Conservation (phyloP, 37 sponge, comb jelly and placozoan genomes). For the Dysidea cf. avara region DNA sequence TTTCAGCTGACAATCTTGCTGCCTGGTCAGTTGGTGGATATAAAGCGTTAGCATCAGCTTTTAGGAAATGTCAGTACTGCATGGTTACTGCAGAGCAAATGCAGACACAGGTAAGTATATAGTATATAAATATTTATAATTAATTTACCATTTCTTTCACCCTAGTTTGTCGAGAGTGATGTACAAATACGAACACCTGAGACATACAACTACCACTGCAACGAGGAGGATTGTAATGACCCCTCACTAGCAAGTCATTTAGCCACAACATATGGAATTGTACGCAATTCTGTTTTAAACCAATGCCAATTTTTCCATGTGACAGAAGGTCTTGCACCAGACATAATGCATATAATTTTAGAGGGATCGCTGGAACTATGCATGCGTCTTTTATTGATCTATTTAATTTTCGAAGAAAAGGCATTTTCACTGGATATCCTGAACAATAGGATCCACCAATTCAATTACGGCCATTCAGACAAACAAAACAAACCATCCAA, state of each 20-base stretch:
- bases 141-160: neutral
- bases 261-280: slow-evolving; percentile 20
- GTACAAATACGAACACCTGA: slow-evolving; percentile 3
- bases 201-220: neutral
- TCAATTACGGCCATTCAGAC: slow-evolving; percentile 31
- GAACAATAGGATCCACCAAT: slow-evolving; percentile 24
- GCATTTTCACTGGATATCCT: slow-evolving; percentile 18
- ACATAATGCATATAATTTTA: slow-evolving; percentile 21
- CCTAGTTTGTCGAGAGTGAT: slow-evolving; percentile 1
- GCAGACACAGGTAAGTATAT: slow-evolving; percentile 2
- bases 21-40: slow-evolving; percentile 3
- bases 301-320: neutral
- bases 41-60: slow-evolving; percentile 16
- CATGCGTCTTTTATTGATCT: slow-evolving; percentile 2
- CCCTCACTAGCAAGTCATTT: neutral
- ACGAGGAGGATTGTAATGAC: neutral
- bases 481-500: slow-evolving; percentile 22
- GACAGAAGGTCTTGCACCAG: slow-evolving; percentile 13
- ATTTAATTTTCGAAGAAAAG: slow-evolving; percentile 13
- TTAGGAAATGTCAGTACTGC: slow-evolving; percentile 21
- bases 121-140: neutral
- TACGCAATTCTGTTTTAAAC: slow-evolving; percentile 4
- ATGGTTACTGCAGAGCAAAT: slow-evolving; percentile 2
- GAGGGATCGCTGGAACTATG: slow-evolving; percentile 27
- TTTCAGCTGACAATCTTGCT: slow-evolving; percentile 24